A percentile compares a stretch with the other conserved stretches of the same genome.
Evolutionary conservation across 2,113 vertebrate genomes (phyloP).

Genomic region (Malurus alboscapulatus): DNA sequence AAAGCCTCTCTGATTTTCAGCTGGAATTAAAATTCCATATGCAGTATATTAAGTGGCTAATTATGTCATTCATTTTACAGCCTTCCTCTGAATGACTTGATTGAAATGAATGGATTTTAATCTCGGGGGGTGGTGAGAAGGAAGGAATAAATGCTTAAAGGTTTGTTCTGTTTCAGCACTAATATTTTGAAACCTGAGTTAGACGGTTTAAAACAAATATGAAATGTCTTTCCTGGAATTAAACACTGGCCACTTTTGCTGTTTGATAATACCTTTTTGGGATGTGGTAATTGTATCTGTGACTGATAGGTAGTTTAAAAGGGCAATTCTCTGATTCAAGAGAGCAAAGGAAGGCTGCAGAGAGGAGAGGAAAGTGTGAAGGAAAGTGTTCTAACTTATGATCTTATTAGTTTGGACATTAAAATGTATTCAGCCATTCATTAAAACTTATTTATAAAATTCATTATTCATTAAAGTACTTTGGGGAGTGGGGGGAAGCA

Average conservation of each 20-base stretch:
- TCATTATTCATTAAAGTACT: slow-evolving; percentile 43
- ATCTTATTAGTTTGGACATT: not conserved
- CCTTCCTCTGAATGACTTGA: slow-evolving; percentile 61
- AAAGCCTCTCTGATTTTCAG: slow-evolving; percentile 47
- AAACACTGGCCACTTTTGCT: not conserved
- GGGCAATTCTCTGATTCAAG: not conserved
- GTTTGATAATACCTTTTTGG: not conserved
- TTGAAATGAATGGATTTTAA: slow-evolving; percentile 63
- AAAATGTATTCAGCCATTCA: slow-evolving; percentile 43
- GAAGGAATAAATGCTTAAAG: slow-evolving; percentile 3
- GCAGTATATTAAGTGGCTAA: slow-evolving; percentile 68
- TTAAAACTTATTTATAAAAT: slow-evolving; percentile 52
- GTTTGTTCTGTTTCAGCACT: slow-evolving; percentile 2
- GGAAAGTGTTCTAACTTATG: not conserved
- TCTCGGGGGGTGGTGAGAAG: not conserved
- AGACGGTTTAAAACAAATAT: not conserved
- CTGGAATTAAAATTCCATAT: slow-evolving; percentile 68
- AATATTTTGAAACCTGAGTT: not conserved
- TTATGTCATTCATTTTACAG: slow-evolving; percentile 67
- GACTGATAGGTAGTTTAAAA: not conserved
- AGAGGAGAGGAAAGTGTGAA: not conserved
- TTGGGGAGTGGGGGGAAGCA: not conserved
- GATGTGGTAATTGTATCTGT: not conserved
- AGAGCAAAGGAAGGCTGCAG: not conserved
- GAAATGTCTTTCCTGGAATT: not conserved